These are phyloP conservation scores for Drepana arcuata DNA, from an alignment of 1,140 invertebrate genomes.

Conservation along the genomic window DNA sequence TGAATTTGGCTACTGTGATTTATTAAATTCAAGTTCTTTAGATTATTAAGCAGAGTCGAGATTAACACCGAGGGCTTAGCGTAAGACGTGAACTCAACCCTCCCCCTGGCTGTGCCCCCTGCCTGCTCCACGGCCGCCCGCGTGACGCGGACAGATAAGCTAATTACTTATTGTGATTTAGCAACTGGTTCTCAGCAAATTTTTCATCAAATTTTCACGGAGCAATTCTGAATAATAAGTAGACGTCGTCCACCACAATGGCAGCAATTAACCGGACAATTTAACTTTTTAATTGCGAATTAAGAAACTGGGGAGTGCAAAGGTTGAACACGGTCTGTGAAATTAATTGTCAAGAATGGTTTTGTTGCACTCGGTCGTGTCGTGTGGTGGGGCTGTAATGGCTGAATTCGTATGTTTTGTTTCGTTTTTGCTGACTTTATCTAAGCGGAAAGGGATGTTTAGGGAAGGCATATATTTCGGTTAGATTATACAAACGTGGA, in stretches of 20 bases:
- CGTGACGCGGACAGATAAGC: slow-evolving; percentile 49
- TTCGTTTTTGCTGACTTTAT: too few relatives aligned
- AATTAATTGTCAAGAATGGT: slow-evolving; percentile 39
- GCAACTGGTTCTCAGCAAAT: slow-evolving; percentile 31
- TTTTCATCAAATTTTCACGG: slow-evolving; percentile 37
- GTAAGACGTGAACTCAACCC: slow-evolving; percentile 29
- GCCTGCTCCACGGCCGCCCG: slow-evolving; percentile 19
- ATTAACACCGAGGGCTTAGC: slow-evolving; percentile 36
- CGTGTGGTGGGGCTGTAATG: too few relatives aligned
- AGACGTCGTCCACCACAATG: slow-evolving; percentile 45
- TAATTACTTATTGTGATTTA: slow-evolving; percentile 56
- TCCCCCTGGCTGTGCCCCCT: slow-evolving; percentile 6
- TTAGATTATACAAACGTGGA: too few relatives aligned
- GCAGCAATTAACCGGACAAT: slow-evolving; percentile 56
- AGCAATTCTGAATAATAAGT: slow-evolving; percentile 43
- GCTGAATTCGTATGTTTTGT: too few relatives aligned
- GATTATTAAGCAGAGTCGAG: slow-evolving; percentile 38
- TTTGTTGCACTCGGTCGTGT: too few relatives aligned
- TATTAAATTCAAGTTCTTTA: slow-evolving; percentile 35
- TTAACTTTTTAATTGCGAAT: slow-evolving; percentile 65
- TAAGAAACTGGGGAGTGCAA: slow-evolving; percentile 46
- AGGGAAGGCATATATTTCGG: too few relatives aligned
- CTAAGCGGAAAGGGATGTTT: too few relatives aligned
- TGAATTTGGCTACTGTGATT: slow-evolving; percentile 27
- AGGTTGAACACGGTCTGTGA: slow-evolving; percentile 29